phyloP scores from a whole-genome alignment of 2,888 invertebrate species.

The Keiferia lycopersicella region DNA sequence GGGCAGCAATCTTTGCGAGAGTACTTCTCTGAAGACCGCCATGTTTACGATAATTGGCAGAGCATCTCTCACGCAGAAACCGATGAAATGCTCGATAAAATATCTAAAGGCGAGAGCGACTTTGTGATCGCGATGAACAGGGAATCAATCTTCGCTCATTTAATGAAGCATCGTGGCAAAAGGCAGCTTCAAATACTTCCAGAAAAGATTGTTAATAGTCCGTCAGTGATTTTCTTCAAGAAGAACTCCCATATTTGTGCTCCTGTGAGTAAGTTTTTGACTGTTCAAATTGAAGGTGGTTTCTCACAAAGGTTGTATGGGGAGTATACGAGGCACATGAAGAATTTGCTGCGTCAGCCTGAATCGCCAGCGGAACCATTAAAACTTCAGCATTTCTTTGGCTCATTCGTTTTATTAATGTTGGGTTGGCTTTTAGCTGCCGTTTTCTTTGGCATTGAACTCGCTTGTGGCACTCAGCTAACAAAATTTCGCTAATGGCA shows the following conservation, averaged over 20 bases:
- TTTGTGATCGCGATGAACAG: conserved; percentile 56
- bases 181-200: conserved; percentile 54
- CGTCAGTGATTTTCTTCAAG: conserved; percentile 55
- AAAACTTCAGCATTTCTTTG: conserved; percentile 45
- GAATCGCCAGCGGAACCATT: conserved; percentile 35
- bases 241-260: conserved; percentile 48
- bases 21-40: conserved; percentile 49
- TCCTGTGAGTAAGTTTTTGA: conserved; percentile 46
- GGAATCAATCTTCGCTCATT: conserved; percentile 45
- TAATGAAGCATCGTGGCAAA: conserved; percentile 45
- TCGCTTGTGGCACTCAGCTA: conserved; percentile 39
- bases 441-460: conserved; percentile 52
- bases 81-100: conserved; percentile 40
- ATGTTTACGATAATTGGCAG: conserved; percentile 51
- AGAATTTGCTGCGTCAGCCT: conserved; percentile 35
- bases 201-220: conserved; percentile 56
- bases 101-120: conserved; percentile 47
- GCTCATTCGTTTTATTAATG: conserved; percentile 44
- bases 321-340: conserved; percentile 39
- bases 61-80: conserved; percentile 36
- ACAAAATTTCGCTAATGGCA: not conserved
- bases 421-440: conserved; percentile 48
- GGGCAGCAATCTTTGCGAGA: conserved; percentile 47
- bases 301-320: conserved; percentile 44
- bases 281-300: conserved; percentile 50